phyloP scores from a whole-genome alignment of 2,888 invertebrate species.

The Stenurella melanura region DNA sequence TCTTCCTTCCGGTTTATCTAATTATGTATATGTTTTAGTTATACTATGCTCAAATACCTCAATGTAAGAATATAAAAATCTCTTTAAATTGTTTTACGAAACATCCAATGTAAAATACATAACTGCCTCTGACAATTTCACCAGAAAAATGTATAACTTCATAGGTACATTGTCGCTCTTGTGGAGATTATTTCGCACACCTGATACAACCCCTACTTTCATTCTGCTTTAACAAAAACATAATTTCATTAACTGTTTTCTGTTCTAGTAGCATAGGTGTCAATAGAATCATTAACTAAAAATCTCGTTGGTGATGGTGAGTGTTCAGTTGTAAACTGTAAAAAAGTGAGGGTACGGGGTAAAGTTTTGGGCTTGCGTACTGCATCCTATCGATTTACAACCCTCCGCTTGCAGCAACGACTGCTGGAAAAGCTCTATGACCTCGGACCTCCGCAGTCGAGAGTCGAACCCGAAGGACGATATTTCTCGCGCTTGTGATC shows the following conservation, averaged over 20 bases:
- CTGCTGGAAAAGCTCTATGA: conserved; percentile 78
- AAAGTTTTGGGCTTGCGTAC: conserved; percentile 58
- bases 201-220: neutral
- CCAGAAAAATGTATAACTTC: neutral
- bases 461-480: conserved; percentile 57
- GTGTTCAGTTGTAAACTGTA: conserved; percentile 46
- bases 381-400: conserved; percentile 60
- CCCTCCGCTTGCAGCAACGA: conserved; percentile 70
- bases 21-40: too few species aligned
- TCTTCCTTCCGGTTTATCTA: too few species aligned
- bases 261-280: neutral
- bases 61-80: too few species aligned
- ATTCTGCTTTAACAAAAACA: neutral
- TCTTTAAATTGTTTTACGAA: neutral
- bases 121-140: neutral
- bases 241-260: neutral
- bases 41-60: too few species aligned
- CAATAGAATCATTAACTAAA: conserved; percentile 30
- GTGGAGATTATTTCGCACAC: neutral
- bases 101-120: neutral
- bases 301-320: conserved; percentile 45
- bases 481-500: conserved; percentile 46
- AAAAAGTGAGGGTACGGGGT: conserved; percentile 55
- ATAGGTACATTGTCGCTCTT: too few species aligned
- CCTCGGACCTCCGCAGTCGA: conserved; percentile 70